Evolutionary conservation across 2,888 invertebrate genomes (phyloP).

Genomic region (Mimachlamys varia): DNA sequence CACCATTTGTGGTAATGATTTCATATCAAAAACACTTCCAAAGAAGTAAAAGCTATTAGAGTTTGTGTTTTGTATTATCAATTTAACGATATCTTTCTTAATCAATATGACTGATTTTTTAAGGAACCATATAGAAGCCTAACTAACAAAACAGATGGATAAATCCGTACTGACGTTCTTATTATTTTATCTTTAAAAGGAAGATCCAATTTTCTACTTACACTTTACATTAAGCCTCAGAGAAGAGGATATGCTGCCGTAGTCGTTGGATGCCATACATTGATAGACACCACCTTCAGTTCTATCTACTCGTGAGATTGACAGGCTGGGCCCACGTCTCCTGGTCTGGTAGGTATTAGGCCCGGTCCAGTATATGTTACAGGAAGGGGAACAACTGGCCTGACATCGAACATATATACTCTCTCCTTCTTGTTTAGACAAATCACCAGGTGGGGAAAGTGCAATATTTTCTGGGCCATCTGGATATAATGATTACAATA

Average conservation of each 20-base stretch:
- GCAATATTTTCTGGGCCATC: background rate
- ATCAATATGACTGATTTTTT: no score
- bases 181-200: no score
- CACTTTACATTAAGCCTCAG: background rate
- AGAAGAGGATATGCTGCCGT: background rate
- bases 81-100: no score
- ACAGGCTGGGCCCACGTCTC: background rate
- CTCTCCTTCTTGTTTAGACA: background rate
- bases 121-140: no score
- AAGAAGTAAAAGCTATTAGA: no score
- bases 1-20: no score
- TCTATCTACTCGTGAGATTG: background rate
- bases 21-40: no score
- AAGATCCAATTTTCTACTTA: background rate
- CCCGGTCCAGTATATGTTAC: background rate
- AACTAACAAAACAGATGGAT: no score
- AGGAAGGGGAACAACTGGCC: background rate
- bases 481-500: background rate
- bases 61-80: no score
- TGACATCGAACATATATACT: background rate
- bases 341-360: background rate
- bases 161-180: background rate
- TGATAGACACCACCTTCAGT: background rate
- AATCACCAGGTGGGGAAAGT: background rate
- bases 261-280: background rate